Evolutionary conservation across 2,113 vertebrate genomes (phyloP), one percentile per base, ranked within the genome.

Genomic region (Alethe castanea): DNA sequence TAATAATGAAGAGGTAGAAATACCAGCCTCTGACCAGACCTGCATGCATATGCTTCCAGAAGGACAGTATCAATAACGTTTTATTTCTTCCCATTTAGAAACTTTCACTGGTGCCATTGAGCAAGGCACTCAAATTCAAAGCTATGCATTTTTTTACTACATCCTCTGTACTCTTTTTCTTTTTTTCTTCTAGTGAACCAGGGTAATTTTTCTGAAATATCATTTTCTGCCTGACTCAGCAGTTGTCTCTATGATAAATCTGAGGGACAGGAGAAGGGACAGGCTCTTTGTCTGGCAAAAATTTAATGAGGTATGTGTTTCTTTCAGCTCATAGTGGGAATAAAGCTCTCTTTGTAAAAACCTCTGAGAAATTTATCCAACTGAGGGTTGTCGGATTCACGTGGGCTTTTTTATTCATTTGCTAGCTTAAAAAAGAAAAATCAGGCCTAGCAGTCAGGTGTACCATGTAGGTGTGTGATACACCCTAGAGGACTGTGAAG

Each of bases 281-380:
- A 53, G 40, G 31, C 44, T 92, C 88, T 92, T 83, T 81, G 56
- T 88, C n/a, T 90, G 60, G 80, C 23, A 77, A 74, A 93, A 90
- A 88, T 81, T 42, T 94, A 93, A 94, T 88, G 79, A 90, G 90
- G 16, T 92, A 31, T 73, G 17, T 4, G 5, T 50, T 90, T 64
- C 70, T 82, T 60, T 72, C n/a, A 61, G 36, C n/a, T 82, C 45
- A 86, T 88, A 47, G 53, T 70, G 59, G 85, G 92, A 94, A 86
- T 88, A 92, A 90, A 95, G 47, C 23, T 69, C 81, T 19, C 56
- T 88, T 79, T 92, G 40, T 81, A 81, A 83, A 92, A 92, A 31
- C 45, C 86, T 66, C 47, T 54, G 62, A 81, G 80, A 95, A 88
- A 90, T 81, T 57, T 90, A 56, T 94, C 86, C 91, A 66, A 4